These are phyloP conservation scores for Galemys pyrenaicus DNA, from an alignment of 2,113 vertebrate genomes.

Conservation along the genomic window DNA sequence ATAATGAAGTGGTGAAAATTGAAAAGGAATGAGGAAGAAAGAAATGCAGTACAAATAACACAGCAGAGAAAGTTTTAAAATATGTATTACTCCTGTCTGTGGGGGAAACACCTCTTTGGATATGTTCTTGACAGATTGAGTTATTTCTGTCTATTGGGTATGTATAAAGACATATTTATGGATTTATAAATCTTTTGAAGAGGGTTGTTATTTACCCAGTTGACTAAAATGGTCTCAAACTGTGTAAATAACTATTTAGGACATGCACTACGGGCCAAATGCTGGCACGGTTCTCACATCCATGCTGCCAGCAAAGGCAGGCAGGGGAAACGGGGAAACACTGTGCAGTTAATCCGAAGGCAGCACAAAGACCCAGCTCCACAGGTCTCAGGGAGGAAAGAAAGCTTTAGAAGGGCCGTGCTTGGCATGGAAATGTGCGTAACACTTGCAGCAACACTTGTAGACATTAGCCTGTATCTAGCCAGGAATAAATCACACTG, in stretches of 20 bases:
- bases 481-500: not conserved
- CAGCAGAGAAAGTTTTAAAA: conserved; percentile 75
- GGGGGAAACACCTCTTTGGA: conserved; percentile 75
- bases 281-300: conserved; percentile 42
- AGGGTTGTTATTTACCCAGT: conserved; percentile 80
- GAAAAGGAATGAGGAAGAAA: conserved; percentile 54
- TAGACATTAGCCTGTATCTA: not conserved
- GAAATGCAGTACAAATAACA: conserved; percentile 68
- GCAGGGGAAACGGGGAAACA: conserved; percentile 45
- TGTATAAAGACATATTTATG: conserved; percentile 80
- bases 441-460: not conserved
- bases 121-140: conserved; percentile 75
- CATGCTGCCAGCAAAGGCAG: conserved; percentile 70
- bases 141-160: conserved; percentile 78
- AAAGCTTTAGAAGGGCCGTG: not conserved
- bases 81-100: conserved; percentile 68
- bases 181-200: conserved; percentile 82
- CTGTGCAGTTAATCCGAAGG: conserved; percentile 47
- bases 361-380: conserved; percentile 51
- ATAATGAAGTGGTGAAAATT: conserved; percentile 59
- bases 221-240: conserved; percentile 81
- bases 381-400: conserved; percentile 48
- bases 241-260: conserved; percentile 83
- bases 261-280: conserved; percentile 58
- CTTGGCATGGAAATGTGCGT: conserved; percentile 34